phyloP scores from a whole-genome alignment of 1,140 invertebrate genomes.

The Bombus balteatus region DNA sequence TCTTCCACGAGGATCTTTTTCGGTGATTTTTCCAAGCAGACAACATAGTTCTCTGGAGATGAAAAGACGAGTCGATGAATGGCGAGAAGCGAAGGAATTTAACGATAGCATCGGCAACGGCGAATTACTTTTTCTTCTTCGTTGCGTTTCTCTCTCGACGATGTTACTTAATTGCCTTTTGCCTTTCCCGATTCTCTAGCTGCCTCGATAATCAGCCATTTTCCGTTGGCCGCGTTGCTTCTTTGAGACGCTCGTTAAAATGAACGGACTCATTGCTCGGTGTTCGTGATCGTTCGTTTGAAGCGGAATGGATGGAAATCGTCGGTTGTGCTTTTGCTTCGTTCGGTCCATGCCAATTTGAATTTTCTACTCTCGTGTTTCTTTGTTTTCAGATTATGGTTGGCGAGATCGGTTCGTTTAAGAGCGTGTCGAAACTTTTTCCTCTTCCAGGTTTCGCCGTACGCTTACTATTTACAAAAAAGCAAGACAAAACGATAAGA shows the following conservation, averaged over 20 bases:
- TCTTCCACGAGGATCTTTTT: not conserved
- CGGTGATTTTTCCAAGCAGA: too few species aligned
- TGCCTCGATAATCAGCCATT: not conserved
- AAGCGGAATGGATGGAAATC: not conserved
- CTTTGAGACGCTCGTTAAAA: not conserved
- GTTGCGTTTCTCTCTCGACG: not conserved
- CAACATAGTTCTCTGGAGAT: not conserved
- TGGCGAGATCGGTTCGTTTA: too few species aligned
- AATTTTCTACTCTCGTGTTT: not conserved
- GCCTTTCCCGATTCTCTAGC: not conserved
- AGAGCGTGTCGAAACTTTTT: too few species aligned
- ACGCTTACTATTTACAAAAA: not conserved
- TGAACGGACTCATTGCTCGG: not conserved
- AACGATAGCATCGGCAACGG: slow-evolving; percentile 35
- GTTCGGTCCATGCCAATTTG: not conserved
- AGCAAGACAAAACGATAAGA: not conserved
- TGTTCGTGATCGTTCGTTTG: not conserved
- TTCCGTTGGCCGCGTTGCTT: not conserved
- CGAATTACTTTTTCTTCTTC: slow-evolving; percentile 3
- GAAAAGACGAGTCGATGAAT: too few species aligned
- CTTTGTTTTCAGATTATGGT: not conserved
- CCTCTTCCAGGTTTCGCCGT: too few species aligned
- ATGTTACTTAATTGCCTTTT: slow-evolving; percentile 27
- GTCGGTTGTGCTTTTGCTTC: not conserved
- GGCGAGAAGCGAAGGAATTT: slow-evolving; percentile 12